Conservation (phyloP, 53 echinoderm and acorn worm species). For the Paracentrotus lividus region DNA sequence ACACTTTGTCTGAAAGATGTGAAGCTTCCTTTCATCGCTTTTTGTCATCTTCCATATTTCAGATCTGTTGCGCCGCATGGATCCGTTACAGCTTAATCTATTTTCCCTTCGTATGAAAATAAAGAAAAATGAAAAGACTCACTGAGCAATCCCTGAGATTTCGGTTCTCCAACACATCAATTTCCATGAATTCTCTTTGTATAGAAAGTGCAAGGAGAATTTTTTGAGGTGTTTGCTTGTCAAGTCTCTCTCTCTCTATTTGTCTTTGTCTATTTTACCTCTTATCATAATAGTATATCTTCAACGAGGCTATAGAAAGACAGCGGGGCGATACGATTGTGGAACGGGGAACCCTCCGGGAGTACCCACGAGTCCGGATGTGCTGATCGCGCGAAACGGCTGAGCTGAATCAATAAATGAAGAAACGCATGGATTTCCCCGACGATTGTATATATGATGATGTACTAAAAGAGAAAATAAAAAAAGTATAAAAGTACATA, state of each 20-base stretch:
- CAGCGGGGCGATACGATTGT: neutral
- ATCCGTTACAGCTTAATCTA: too few species aligned
- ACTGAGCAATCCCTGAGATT: neutral
- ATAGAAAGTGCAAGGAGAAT: neutral
- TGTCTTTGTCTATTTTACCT: neutral
- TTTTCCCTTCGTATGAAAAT: too few species aligned
- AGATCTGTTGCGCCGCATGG: too few species aligned
- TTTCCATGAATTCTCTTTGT: neutral
- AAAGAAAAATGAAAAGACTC: too few species aligned
- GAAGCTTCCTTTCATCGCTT: too few species aligned
- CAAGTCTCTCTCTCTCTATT: neutral
- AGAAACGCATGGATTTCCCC: slow-evolving; percentile 6
- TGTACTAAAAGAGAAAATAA: neutral
- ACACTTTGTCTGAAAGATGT: too few species aligned
- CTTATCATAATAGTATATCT: neutral
- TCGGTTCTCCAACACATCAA: neutral
- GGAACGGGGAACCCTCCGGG: slow-evolving; percentile 23
- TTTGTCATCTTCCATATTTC: too few species aligned
- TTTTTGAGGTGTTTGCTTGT: neutral
- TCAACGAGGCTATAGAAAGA: neutral
- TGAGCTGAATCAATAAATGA: slow-evolving; percentile 45
- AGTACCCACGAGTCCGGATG: neutral
- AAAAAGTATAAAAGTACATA: too few species aligned
- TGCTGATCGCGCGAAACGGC: neutral
- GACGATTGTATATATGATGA: neutral